phyloP scores from a whole-genome alignment of 2,888 invertebrate species.

The Psylliodes chrysocephalus region DNA sequence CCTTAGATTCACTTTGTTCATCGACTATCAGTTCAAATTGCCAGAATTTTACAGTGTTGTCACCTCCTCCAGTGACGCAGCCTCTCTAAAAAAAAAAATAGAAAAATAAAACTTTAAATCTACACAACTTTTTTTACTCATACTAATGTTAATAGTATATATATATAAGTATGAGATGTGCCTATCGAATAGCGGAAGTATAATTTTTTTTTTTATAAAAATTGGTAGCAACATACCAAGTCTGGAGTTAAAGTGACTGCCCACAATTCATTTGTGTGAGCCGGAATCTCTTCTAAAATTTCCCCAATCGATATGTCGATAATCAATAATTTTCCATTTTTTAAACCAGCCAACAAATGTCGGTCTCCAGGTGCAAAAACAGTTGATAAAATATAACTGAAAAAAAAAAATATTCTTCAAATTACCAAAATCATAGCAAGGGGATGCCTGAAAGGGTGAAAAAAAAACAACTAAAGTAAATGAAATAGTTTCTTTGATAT shows the following conservation, averaged over 20 bases:
- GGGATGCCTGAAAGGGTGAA: too few species aligned
- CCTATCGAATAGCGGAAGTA: too few species aligned
- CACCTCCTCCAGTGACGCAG: constrained; percentile 86
- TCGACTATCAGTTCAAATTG: constrained; percentile 86
- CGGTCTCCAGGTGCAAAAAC: constrained; percentile 91
- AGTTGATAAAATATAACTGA: constrained; percentile 75
- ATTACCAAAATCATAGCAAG: not conserved
- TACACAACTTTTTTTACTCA: too few species aligned
- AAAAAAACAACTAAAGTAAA: too few species aligned
- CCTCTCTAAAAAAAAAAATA: constrained; percentile 76
- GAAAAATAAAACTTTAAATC: too few species aligned
- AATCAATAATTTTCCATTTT: constrained; percentile 83
- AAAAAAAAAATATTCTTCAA: constrained; percentile 24
- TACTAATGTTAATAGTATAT: too few species aligned
- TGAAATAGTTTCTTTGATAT: too few species aligned
- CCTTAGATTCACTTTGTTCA: constrained; percentile 70
- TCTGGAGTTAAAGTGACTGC: constrained; percentile 83
- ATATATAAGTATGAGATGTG: too few species aligned
- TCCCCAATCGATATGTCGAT: constrained; percentile 86
- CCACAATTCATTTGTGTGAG: constrained; percentile 82
- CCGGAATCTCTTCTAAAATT: constrained; percentile 83
- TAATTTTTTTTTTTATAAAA: too few species aligned
- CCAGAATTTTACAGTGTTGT: constrained; percentile 94
- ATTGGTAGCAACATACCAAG: constrained; percentile 73
- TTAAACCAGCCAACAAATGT: constrained; percentile 88